phyloP scores from a whole-genome alignment of 2,888 invertebrate species.

The Erpobdella octoculata region DNA sequence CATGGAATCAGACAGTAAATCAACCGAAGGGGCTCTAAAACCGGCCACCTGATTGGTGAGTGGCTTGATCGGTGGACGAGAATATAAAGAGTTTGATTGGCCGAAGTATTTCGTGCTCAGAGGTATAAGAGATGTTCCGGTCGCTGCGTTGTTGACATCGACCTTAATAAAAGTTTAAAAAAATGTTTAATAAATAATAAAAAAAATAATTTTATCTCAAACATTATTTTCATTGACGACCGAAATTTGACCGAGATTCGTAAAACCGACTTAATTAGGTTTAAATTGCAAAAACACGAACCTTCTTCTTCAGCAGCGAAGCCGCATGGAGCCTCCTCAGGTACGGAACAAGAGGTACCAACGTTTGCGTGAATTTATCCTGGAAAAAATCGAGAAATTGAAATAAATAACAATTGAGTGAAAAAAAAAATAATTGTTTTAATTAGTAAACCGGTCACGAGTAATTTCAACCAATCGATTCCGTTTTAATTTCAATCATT shows the following conservation, averaged over 20 bases:
- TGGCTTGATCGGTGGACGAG: background rate
- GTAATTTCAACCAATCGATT: no score
- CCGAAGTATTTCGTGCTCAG: conserved; percentile 8
- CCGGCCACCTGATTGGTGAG: background rate
- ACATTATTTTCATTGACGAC: background rate
- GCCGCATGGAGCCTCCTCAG: background rate
- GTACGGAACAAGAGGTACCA: background rate
- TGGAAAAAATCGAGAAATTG: background rate
- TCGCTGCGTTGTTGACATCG: background rate
- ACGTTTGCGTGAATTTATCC: conserved; percentile 4
- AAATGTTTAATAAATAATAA: background rate
- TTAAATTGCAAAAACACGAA: background rate
- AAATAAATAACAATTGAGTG: background rate
- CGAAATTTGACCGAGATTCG: background rate
- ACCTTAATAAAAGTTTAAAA: background rate
- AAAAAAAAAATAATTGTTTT: background rate
- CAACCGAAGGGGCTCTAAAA: background rate
- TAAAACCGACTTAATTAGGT: background rate
- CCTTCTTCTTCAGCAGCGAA: background rate
- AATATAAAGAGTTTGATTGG: background rate
- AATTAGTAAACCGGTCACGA: no score
- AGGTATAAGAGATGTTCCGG: background rate
- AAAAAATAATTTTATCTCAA: background rate
- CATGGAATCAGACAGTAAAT: background rate
- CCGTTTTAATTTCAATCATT: no score